Percentiles rank a stretch among this genome's conserved stretches.
Evolutionary conservation across 2,888 invertebrate genomes (phyloP).

Genomic region (Panorpa germanica): DNA sequence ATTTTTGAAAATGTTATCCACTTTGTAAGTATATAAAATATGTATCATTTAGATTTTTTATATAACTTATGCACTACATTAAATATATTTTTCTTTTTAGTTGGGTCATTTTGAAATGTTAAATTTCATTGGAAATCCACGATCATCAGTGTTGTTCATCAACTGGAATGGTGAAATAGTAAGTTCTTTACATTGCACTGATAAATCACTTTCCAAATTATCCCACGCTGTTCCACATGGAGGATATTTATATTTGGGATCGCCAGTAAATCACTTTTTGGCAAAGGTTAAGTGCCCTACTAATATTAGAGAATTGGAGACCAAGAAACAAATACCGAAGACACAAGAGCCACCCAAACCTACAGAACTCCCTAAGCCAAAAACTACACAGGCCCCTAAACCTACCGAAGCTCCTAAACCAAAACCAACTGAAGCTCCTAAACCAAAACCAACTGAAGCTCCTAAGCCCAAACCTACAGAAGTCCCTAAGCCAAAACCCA

Average conservation of each 20-base stretch:
- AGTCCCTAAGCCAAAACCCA: conserved; percentile 14
- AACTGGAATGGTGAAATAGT: conserved; percentile 54
- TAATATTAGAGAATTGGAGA: conserved; percentile 21
- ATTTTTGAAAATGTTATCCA: conserved; percentile 39
- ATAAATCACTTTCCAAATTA: conserved; percentile 30
- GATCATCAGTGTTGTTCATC: conserved; percentile 40
- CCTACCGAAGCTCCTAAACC: conserved; percentile 10
- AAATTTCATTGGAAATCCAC: conserved; percentile 22
- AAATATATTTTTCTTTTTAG: conserved; percentile 21
- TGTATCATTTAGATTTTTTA: not conserved
- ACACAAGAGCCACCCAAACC: conserved; percentile 9
- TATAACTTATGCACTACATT: conserved; percentile 1
- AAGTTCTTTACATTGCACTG: conserved; percentile 42
- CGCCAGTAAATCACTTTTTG: conserved; percentile 45
- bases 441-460: conserved; percentile 12
- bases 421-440: conserved; percentile 15
- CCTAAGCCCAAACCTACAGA: conserved; percentile 12
- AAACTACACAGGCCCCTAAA: conserved; percentile 20
- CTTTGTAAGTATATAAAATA: conserved; percentile 25
- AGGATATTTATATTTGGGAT: conserved; percentile 44
- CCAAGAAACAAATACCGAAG: conserved; percentile 10
- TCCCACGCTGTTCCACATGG: conserved; percentile 49
- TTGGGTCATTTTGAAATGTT: conserved; percentile 42
- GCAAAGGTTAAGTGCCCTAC: conserved; percentile 39
- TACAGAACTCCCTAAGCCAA: conserved; percentile 18